Evolutionary conservation across 2,797 vertebrate genomes (phyloP).

Genomic region (Glossophaga mutica): DNA sequence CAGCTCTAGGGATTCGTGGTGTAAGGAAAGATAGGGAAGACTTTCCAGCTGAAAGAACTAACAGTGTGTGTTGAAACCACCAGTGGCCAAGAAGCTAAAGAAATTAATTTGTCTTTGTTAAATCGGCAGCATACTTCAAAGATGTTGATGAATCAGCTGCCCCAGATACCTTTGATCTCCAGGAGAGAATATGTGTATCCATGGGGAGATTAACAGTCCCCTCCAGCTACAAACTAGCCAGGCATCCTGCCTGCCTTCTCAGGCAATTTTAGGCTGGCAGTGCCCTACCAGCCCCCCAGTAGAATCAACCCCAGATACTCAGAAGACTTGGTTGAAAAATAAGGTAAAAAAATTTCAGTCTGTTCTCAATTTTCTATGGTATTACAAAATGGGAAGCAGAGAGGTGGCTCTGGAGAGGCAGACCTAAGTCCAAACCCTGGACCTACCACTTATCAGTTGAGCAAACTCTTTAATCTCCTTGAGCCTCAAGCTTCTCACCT

Average conservation of each 20-base stretch:
- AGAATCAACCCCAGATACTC: neutral
- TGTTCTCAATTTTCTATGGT: neutral
- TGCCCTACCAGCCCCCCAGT: neutral
- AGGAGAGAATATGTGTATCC: neutral
- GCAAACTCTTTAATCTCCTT: neutral
- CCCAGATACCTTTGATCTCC: slow-evolving; percentile 23
- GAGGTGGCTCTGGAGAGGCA: neutral
- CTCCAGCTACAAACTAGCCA: neutral
- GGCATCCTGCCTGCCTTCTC: neutral
- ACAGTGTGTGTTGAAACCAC: neutral
- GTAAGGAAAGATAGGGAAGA: neutral
- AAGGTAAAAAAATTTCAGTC: neutral
- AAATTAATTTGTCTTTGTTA: slow-evolving; percentile 43
- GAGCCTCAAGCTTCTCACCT: neutral
- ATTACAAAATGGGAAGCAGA: no score
- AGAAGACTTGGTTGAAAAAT: neutral
- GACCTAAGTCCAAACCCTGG: neutral
- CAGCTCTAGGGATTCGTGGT: neutral
- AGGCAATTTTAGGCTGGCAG: neutral
- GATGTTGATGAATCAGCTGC: slow-evolving; percentile 28
- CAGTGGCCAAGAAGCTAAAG: neutral
- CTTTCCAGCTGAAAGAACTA: neutral
- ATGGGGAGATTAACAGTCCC: neutral
- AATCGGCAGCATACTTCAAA: slow-evolving; percentile 44
- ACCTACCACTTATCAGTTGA: neutral